These are phyloP conservation scores for Umimayanthus chanpuru DNA, from an alignment of 92 coral and sea anemone genomes.

Conservation along the genomic window DNA sequence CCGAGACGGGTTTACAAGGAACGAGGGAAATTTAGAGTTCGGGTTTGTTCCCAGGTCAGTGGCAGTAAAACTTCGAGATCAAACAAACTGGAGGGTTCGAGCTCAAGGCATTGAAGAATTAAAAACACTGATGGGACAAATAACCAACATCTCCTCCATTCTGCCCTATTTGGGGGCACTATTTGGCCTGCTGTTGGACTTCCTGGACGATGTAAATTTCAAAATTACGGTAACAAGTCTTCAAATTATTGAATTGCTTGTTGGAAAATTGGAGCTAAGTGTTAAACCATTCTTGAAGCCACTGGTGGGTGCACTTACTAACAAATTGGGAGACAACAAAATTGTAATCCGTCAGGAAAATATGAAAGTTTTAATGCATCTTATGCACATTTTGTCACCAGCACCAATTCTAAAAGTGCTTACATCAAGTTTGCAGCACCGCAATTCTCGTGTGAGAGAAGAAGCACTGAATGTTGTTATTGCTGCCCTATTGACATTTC, in stretches of 20 bases:
- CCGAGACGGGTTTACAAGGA: constrained; percentile 46
- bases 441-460: constrained; percentile 96
- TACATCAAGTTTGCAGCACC: constrained; percentile 85
- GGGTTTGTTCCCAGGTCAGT: constrained; percentile 87
- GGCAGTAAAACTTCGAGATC: constrained; percentile 83
- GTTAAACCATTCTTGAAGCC: constrained; percentile 84
- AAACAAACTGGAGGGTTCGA: constrained; percentile 89
- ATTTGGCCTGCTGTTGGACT: constrained; percentile 79
- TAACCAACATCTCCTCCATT: constrained; percentile 69
- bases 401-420: constrained; percentile 75
- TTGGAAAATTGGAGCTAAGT: constrained; percentile 77
- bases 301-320: constrained; percentile 77
- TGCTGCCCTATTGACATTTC: constrained; percentile 93
- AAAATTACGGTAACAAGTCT: constrained; percentile 94
- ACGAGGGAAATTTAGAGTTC: constrained; percentile 62
- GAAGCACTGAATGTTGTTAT: constrained; percentile 94
- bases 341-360: constrained; percentile 97
- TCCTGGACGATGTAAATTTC: constrained; percentile 89
- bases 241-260: constrained; percentile 83
- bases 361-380: constrained; percentile 96
- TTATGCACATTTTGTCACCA: constrained; percentile 97
- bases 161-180: constrained; percentile 84
- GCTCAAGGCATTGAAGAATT: constrained; percentile 96
- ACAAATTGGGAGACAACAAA: constrained; percentile 94
- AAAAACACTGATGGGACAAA: constrained; percentile 78